Evolutionary conservation across 37 sponge, comb jelly and placozoan genomes (phyloP), one percentile per base, ranked within the genome.

Genomic region (Halichondria panicea): DNA sequence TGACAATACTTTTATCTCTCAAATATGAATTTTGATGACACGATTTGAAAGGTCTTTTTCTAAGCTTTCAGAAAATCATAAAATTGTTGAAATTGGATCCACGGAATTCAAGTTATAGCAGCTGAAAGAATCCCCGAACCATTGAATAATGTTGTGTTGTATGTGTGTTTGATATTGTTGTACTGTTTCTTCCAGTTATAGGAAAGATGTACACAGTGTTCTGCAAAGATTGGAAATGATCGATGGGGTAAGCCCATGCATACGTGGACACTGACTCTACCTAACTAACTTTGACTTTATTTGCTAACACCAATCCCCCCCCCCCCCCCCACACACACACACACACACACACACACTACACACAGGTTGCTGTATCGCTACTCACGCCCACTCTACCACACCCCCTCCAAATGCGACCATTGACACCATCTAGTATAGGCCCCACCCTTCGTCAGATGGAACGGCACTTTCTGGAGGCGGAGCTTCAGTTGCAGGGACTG

Each of bases 401-500:
- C 4, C 41, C 55, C 4, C 78, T 68, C 36, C 53, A 55, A 25
- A 66, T 77, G 68, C 65, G 67, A 34, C 66, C 66, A 37, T 30
- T 55, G 36, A 62, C 67, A 12, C 67, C 78, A 8, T 46, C 78
- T 50, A 38, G 55, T 19, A 30, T 63, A 0, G 67, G 67, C 13
- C 54, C 77, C 24, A 65, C 53, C 18, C 18, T 77, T 25, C 22
- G 56, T 32, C 67, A 77, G 55, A 35, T 66, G 0, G 68, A 77
- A 27, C 66, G 52, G 53, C 66, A 66, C 4, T 36, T 77, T 5
- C 22, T 24, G 36, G 55, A 77, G 55, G 55, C 55, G n/a, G 78
- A 66, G 40, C 36, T 77, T 21, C 67, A 77, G n/a, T 21, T 77
- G 55, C 39, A 77, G 67, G 50, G 30, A 24, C 55, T 7, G 67